Evolutionary conservation across 2,888 invertebrate species (phyloP).

Genomic region (Pardosa pseudoannulata): DNA sequence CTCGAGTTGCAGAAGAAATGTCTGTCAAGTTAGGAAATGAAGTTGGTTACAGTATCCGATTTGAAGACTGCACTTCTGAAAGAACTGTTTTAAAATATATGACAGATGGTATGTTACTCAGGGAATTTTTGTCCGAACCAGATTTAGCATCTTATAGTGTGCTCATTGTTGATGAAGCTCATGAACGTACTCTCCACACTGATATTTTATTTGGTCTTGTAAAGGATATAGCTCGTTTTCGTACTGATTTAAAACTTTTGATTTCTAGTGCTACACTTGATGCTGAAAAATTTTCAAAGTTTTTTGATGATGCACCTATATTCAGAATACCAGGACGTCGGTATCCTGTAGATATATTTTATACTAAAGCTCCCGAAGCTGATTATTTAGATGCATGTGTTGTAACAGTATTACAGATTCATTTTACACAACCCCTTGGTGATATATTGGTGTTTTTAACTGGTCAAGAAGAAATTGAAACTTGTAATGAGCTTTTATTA

Average conservation of each 20-base stretch:
- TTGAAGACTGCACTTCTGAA: conserved; percentile 99
- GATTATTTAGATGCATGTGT: conserved; percentile 99
- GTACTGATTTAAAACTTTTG: conserved; percentile 94
- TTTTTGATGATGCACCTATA: conserved; percentile 99
- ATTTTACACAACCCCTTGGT: conserved; percentile 96
- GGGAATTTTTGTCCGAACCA: conserved; percentile 98
- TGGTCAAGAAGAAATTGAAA: conserved; percentile 82
- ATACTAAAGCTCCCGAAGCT: conserved; percentile 99
- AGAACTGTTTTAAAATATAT: conserved; percentile 98
- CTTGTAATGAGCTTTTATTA: conserved; percentile 79
- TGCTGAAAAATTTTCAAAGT: conserved; percentile 97
- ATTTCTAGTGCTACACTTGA: conserved; percentile 99
- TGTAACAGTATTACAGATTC: conserved; percentile 98
- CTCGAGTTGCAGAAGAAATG: conserved; percentile 98
- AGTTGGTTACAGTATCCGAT: conserved; percentile 89
- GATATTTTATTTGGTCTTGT: conserved; percentile 98
- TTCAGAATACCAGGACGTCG: conserved; percentile 98
- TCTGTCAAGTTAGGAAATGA: conserved; percentile 90
- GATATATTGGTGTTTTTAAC: conserved; percentile 98
- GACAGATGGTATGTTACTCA: conserved; percentile 98
- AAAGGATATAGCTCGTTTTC: conserved; percentile 92
- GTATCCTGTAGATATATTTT: conserved; percentile 98
- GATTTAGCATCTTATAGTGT: conserved; percentile 96
- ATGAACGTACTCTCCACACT: conserved; percentile 98
- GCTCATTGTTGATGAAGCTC: conserved; percentile 99